Evolutionary conservation across 2,888 invertebrate species (phyloP).

Genomic region (Nowickia ferox): DNA sequence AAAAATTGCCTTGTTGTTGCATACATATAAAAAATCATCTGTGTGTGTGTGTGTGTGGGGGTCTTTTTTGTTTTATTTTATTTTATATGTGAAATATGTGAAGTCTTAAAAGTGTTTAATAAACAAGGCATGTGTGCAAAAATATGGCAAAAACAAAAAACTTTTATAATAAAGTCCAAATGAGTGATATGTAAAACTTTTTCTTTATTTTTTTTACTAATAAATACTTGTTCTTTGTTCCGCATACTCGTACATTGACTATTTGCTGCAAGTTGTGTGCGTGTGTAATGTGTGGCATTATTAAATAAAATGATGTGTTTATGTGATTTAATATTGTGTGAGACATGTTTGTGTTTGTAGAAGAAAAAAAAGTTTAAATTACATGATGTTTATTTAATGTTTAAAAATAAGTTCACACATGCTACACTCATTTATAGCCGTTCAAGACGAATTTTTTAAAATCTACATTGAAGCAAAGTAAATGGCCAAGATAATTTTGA

Average conservation of each 20-base stretch:
- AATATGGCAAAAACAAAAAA: conserved; percentile 37
- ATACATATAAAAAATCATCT: conserved; percentile 37
- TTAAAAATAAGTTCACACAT: background rate
- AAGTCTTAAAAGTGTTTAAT: conserved; percentile 58
- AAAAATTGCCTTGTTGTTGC: background rate
- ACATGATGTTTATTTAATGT: conserved; percentile 32
- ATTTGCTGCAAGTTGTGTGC: conserved; percentile 21
- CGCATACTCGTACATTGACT: background rate
- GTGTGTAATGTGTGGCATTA: conserved; percentile 39
- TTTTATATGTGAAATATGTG: conserved; percentile 14
- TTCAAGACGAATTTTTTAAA: background rate
- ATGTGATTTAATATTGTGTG: conserved; percentile 50
- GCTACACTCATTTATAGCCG: background rate
- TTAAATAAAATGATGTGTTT: conserved; percentile 54
- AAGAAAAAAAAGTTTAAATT: conserved; percentile 61
- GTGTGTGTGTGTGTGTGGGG: conserved; percentile 24
- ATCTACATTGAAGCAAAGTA: background rate
- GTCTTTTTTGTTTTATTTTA: background rate
- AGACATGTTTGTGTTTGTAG: background rate
- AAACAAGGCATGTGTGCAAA: conserved; percentile 64
- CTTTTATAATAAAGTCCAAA: conserved; percentile 72
- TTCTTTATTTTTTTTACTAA: background rate
- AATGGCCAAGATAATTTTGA: background rate
- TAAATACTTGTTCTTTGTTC: background rate
- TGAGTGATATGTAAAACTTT: conserved; percentile 70